Base-by-base conservation (phyloP, 2,113 vertebrate genomes). In the Myiozetetes cayanensis region DNA sequence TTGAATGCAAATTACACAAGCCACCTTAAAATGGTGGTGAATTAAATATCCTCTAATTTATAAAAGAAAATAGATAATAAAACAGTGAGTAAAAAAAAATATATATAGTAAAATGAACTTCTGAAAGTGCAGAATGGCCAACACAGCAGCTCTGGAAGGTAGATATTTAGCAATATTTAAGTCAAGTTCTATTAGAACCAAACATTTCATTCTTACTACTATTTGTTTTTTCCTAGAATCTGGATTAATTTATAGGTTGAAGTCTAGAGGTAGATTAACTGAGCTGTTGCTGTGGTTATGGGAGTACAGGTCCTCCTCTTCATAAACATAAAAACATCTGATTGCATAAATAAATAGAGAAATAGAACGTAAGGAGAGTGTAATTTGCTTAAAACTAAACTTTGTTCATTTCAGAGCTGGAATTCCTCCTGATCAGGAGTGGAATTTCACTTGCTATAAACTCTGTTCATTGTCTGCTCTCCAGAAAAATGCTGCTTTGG, bases 1-100 rank as follows among this genome's bases (percentile, higher is more conserved):
- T 96, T 94, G 96, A 96, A 90, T 87, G 90, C 96, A 95, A 92
- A 96, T 93, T 85, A 96, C 92, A 33, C 4, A 8, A 87, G 31
- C 96, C 96, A 96, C 96, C 96, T 72, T 96, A 95, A 95, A 96
- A 96, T 96, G 96, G 80, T 97, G 96, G 93, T 85, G 50, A 80
- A 85, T 90, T 79, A 91, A 91, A 90, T 44, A 63, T 4, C 53
- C 27, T 68, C 35, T 28, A 49, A 27, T 18, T 81, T 58, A 33
- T 28, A 14, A 87, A 76, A 92, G 55, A 13, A 65, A 58, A 89
- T 9, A 1, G 27, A 12, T 12, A 21, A 43, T 33, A 14, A 58
- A 33, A 37, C 15, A 31, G 49, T 1, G 4, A 82, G 37, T 49
- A 41, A 90, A 95, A 41, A 41, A 41, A 41, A 41, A 41, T 12